Percentiles rank a stretch among this genome's conserved stretches.
Evolutionary conservation across 1,140 invertebrate species (phyloP).

Genomic region (Camponotus floridanus): DNA sequence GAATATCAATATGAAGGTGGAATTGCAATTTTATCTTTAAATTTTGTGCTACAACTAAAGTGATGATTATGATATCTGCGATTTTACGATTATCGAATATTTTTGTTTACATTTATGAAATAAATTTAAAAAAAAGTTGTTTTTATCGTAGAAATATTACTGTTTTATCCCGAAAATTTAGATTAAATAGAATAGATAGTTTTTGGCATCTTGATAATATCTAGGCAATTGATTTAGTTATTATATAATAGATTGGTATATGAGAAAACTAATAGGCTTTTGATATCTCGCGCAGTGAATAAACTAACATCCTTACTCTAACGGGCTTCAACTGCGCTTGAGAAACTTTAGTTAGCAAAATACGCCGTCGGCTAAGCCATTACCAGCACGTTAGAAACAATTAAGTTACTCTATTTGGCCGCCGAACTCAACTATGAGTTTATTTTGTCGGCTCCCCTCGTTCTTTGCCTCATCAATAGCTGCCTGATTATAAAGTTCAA

Average conservation of each 20-base stretch:
- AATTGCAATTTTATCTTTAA: slow-evolving; percentile 7
- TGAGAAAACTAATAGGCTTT: slow-evolving; percentile 23
- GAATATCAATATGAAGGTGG: background rate
- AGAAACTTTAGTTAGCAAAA: slow-evolving; percentile 56
- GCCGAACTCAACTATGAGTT: background rate
- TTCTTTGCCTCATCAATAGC: slow-evolving; percentile 26
- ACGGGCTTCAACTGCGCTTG: background rate
- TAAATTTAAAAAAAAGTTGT: background rate
- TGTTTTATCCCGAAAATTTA: background rate
- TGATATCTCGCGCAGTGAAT: slow-evolving; percentile 2
- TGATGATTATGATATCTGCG: slow-evolving; percentile 8
- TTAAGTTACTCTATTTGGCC: slow-evolving; percentile 50
- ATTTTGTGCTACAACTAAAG: background rate
- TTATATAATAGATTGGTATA: background rate
- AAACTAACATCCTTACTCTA: slow-evolving; percentile 30
- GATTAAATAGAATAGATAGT: background rate
- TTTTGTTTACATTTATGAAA: background rate
- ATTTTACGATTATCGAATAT: background rate
- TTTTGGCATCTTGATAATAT: background rate
- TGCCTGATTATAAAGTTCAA: slow-evolving; percentile 47
- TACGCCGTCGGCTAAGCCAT: slow-evolving; percentile 47
- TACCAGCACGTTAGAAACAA: slow-evolving; percentile 56
- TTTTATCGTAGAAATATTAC: background rate
- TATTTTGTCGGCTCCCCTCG: slow-evolving; percentile 33
- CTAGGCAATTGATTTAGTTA: slow-evolving; percentile 2